A percentile compares a stretch with the other conserved stretches of the same genome.
Evolutionary conservation across 2,888 invertebrate genomes (phyloP).

Genomic region (Drosophila affinis): DNA sequence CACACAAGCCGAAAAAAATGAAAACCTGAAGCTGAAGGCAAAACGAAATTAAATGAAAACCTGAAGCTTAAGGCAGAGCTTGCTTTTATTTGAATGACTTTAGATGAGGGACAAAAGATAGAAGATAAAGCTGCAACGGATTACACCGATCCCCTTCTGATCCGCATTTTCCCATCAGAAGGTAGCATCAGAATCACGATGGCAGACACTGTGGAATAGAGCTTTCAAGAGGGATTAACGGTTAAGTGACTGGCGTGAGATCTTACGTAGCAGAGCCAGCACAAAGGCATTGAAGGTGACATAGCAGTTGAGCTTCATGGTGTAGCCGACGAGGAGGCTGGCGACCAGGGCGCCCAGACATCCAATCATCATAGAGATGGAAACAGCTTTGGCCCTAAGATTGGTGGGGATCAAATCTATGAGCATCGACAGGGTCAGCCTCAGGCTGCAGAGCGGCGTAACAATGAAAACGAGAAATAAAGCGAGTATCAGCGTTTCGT

Average conservation of each 20-base stretch:
- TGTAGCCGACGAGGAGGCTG: slow-evolving; percentile 29
- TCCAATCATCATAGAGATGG: slow-evolving; percentile 10
- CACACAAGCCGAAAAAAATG: neutral
- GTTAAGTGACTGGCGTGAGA: neutral
- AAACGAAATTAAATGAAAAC: neutral
- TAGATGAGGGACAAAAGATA: neutral
- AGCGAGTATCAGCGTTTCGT: neutral
- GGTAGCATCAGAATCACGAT: slow-evolving; percentile 10
- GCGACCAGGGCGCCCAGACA: slow-evolving; percentile 24
- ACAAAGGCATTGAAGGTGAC: slow-evolving; percentile 31
- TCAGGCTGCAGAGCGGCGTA: slow-evolving; percentile 2
- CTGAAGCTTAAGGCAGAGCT: neutral
- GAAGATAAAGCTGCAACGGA: neutral
- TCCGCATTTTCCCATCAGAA: neutral
- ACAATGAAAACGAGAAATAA: slow-evolving; percentile 23
- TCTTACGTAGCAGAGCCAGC: slow-evolving; percentile 8
- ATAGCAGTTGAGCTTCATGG: slow-evolving; percentile 27
- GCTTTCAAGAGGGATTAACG: neutral
- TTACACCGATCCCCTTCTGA: neutral
- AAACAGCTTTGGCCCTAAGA: slow-evolving; percentile 43
- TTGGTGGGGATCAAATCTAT: slow-evolving; percentile 55
- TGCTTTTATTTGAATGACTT: neutral
- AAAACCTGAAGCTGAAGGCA: neutral
- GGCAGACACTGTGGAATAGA: neutral
- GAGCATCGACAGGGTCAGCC: slow-evolving; percentile 16